Base-by-base conservation (phyloP, 1,140 invertebrate genomes). In the Plodia interpunctella region DNA sequence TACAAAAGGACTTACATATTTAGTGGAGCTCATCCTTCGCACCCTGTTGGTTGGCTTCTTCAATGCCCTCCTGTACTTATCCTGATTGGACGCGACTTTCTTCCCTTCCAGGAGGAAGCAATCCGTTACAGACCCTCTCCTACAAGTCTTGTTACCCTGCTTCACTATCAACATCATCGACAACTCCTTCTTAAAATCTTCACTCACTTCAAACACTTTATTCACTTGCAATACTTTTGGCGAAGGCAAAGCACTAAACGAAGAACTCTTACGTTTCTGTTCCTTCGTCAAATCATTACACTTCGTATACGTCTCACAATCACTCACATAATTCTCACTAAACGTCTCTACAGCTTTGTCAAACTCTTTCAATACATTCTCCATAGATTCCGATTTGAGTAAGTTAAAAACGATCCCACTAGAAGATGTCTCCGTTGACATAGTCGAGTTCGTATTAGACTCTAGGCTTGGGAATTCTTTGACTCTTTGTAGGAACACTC, bases 1-100 rank as follows among this genome's bases (percentile, higher is more conserved):
- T n/a, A n/a, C n/a, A 55, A 62, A 62, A 63, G n/a, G 30, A 88
- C 87, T 88, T 62, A 89, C 87, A 64, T 87, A 89, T 87, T 89
- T 89, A 0, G 87, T 89, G 5, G 87, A 89, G 66, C 87, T 89
- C 19, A 87, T 87, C 57, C 87, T 76, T 11, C 87, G 63, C 1
- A 89, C 83, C 2, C 79, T 55, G 38, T 85, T 76, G 30, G 70
- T 62, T 0, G 78, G 77, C 49, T 88, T 89, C 69, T 84, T 87
- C 71, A 82, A 75, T 0, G 82, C 79, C 54, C 87, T 61, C 50
- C 66, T 74, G 56, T 89, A 89, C 54, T 78, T 81, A 50, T 85
- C 80, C 21, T 59, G 61, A 9, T 82, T 55, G 35, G 25, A 9
- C 59, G 44, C 28, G 35, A 57, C 55, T 13, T 59, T 58, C 53